Evolutionary conservation across 2,113 vertebrate genomes (phyloP), one percentile per base, ranked within the genome.

Genomic region (Salvelinus sp.): DNA sequence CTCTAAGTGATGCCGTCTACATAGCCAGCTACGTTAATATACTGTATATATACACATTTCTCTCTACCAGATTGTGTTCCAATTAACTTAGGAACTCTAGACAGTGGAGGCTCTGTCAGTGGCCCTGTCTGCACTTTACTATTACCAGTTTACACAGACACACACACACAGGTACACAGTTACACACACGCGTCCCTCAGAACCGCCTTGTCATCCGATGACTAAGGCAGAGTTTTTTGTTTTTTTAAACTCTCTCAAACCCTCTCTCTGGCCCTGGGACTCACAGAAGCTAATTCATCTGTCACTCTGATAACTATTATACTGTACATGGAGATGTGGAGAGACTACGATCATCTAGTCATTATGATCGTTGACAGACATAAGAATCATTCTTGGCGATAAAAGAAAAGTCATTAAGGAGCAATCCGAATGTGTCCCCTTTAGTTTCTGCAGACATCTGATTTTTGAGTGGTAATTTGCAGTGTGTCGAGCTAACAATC

Each of bases 101-200:
- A 65, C 60, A 58, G 75, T 70, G 79, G 25, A 64, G 63, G 50
- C 18, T 48, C 68, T 68, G 76, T 83, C 86, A 85, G 87, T 1
- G 71, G 50, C 22, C 30, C 23, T 25, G 6, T 54, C 25, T 14
- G 0, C 23, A n/a, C 23, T 57, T 48, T 9, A 33, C 64, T 18
- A 14, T 68, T 68, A 50, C 44, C 71, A 69, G n/a, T 65, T 18
- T 30, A 57, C 10, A 22, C n/a, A 14, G 13, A 16, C 48, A 50
- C 13, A 14, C 2, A 14, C 13, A 14, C 13, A 50, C n/a, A n/a
- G n/a, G n/a, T n/a, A n/a, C n/a, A n/a, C n/a, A n/a, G n/a, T n/a
- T n/a, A n/a, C 33, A 30, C 63, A 70, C 12, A 33, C n/a, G 1
- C 7, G 1, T 44, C 48, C 28, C 71, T 27, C 28, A 60, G 48